Base-by-base conservation (phyloP, 2,797 vertebrate species). In the Chiloscyllium punctatum region DNA sequence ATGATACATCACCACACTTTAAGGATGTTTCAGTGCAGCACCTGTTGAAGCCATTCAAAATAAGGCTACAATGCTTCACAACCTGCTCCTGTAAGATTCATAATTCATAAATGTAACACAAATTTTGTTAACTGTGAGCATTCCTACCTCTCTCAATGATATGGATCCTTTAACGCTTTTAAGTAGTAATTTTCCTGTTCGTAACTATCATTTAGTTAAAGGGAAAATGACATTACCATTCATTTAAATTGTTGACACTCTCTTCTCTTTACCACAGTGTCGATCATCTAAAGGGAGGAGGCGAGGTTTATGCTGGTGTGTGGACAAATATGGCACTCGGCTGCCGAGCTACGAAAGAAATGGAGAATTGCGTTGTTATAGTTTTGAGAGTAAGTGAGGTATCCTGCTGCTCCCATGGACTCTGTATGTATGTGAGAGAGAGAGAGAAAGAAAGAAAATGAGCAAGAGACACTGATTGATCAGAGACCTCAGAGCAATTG, bases 241-340 rank as follows among this genome's bases (percentile, higher is more conserved):
- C n/a, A 5, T 33, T 33, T 18, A 27, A 94, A 48, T 88, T 33
- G 53, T 95, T 72, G 11, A 79, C 30, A 9, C 21, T 53, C 51
- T 66, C n/a, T 68, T 82, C 69, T 37, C 57, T 51, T 68, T 53
- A 48, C 16, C 53, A 68, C 97, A 99, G 99, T 99, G 99, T 96
- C 98, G 98, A 96, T 98, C 99, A 0, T 99, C 99, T 96, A 99
- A 98, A 97, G 99, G 99, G 97, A 98, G 98, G 96, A 99, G 98
- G 97, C 98, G 99, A 95, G 99, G 99, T 96, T 98, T 98, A 97
- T 99, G 99, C 97, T 99, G 99, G 99, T 99, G 98, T 0, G 99
- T 99, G 97, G 99, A 99, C 97, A 99, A 99, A 97, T 99, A 99
- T 0, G 99, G 99, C 82, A 98, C 99, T 96, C 98, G 98, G 0